A percentile compares a stretch with the other conserved stretches of the same genome.
Conservation (phyloP, 2,888 invertebrate species). For the Pseudoips prasinana region DNA sequence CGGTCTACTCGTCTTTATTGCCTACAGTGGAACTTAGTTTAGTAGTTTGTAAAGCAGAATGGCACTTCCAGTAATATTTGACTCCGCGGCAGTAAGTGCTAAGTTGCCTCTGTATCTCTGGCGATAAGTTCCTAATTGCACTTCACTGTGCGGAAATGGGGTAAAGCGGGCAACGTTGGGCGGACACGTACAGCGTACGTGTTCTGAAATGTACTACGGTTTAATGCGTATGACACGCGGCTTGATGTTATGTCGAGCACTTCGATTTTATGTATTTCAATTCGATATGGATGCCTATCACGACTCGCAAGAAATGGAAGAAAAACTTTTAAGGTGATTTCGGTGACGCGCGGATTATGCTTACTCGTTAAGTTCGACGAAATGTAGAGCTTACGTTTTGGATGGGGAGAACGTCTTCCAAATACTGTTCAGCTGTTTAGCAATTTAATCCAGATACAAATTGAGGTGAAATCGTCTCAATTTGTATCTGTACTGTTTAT, state of each 20-base stretch:
- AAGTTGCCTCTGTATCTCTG: slow-evolving; percentile 51
- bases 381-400: slow-evolving; percentile 22
- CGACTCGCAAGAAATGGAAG: slow-evolving; percentile 23
- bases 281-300: slow-evolving; percentile 38
- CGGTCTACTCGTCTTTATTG: slow-evolving; percentile 21
- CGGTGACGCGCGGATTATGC: slow-evolving; percentile 22
- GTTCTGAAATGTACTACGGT: slow-evolving; percentile 57
- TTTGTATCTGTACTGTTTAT: too few species aligned
- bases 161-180: slow-evolving; percentile 52
- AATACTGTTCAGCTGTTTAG: too few species aligned
- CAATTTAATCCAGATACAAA: too few species aligned
- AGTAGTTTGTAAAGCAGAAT: slow-evolving; percentile 20
- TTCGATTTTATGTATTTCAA: slow-evolving; percentile 44
- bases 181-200: slow-evolving; percentile 61
- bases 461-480: too few species aligned
- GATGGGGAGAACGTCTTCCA: slow-evolving; percentile 7
- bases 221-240: slow-evolving; percentile 48
- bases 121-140: slow-evolving; percentile 73
- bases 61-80: slow-evolving; percentile 33
- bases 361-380: slow-evolving; percentile 16
- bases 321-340: slow-evolving; percentile 30
- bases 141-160: slow-evolving; percentile 63
- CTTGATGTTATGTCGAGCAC: slow-evolving; percentile 38
- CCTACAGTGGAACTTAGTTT: slow-evolving; percentile 19
- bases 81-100: slow-evolving; percentile 38